Base-by-base conservation (phyloP, 2,888 invertebrate genomes). In the Drosophila fungiperda region DNA sequence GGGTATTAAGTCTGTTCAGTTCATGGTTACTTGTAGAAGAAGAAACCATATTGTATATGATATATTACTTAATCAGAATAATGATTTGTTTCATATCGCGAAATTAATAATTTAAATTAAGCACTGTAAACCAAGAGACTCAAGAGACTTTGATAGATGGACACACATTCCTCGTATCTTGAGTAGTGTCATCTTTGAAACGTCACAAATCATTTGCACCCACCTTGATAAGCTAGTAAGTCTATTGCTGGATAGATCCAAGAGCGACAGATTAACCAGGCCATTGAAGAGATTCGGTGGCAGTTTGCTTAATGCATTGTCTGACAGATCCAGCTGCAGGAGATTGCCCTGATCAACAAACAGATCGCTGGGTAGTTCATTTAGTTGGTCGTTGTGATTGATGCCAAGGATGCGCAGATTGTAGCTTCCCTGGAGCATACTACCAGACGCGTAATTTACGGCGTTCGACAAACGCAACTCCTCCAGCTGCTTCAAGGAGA, bases 191-290 rank as follows among this genome's bases (percentile, higher is more conserved):
- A 68, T 57, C 36, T 70, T 65, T 61, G 78, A 68, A 77, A 74
- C 74, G 68, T 52, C 36, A 20, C n/a, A 20, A 50, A 57, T 57
- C 23, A 50, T n/a, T 33, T 32, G 8, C 38, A 76, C 94, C 93
- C 92, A 95, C 95, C 94, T 93, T 64, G 94, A 93, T 80, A 96
- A 94, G 64, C 92, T 93, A 11, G 91, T 91, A 33, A 96, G 92
- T 20, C 92, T 93, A 92, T 97, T 97, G 75, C 94, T 93, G 63
- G 95, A 94, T 60, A 97, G 93, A 90, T 95, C 94, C 32, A 97
- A 92, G 45, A 90, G 93, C 80, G 94, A 93, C 61, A 97, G 92
- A 70, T 94, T 94, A 7, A 92, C 93, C 94, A 35, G 94, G 92
- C 68, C 94, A 93, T 36, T 48, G 23, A 87, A 87, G 2, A 84